Evolutionary conservation across 2,888 invertebrate genomes (phyloP), one percentile per base, ranked within the genome.

Genomic region (Diplolepis rosae): DNA sequence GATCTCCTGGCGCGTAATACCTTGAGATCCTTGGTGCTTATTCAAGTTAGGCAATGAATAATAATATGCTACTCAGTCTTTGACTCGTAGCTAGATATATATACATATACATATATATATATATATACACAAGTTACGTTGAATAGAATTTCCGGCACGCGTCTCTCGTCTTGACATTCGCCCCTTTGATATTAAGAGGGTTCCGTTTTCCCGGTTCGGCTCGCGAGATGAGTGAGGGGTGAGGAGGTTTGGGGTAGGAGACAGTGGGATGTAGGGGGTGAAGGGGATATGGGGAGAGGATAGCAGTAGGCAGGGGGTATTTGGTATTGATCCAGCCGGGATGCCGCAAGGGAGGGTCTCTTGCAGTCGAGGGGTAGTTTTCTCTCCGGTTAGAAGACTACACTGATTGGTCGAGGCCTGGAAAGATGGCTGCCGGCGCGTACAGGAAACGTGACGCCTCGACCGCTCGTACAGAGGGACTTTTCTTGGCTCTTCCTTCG

Each of bases 341-440:
- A 69, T 70, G 68, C 66, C 61, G 67, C 67, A 72, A 56, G 71
- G 78, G 87, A 87, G 85, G 87, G 88, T 83, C 82, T 79, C 74
- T 68, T 72, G 71, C 30, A 45, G 66, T 32, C 73, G 74, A 77
- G 82, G 87, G 87, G 87, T 85, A 82, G 84, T 82, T 85, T 84
- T 79, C 82, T 76, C 78, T 71, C 72, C 68, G 68, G 74, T 45
- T 52, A 65, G 11, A 72, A 24, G 51, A 45, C 70, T 70, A 30
- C 51, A 45, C 68, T 66, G 80, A 88, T 88, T 88, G 88, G 88
- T 70, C 72, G 79, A 66, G 67, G 73, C 73, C 56, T 65, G 77
- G 52, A 79, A 88, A 87, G 82, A 88, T 88, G 88, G 88, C 88
- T 82, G 88, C 75, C 78, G 69, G 68, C 82, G 81, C 84, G 83